These are phyloP conservation scores for Aurelia aurita DNA, from an alignment of 30 jellyfish, hydroid and myxozoan species.

Conservation along the genomic window DNA sequence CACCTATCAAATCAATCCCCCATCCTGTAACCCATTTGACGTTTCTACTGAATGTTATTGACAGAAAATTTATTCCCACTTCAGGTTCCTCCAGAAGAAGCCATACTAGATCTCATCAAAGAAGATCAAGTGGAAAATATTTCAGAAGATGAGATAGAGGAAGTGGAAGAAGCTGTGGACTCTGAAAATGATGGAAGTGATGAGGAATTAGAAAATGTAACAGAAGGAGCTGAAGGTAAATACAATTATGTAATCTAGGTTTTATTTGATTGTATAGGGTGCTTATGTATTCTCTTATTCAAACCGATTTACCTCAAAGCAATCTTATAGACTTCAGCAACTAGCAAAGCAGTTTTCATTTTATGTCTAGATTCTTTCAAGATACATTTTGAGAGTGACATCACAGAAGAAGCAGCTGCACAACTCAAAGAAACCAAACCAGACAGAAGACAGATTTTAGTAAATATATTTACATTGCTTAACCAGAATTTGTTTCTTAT, in stretches of 20 bases:
- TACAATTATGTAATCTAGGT: not conserved
- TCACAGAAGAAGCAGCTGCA: conserved; percentile 58
- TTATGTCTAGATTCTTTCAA: conserved; percentile 67
- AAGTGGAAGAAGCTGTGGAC: not conserved
- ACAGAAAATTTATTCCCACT: no score
- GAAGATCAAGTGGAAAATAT: conserved; percentile 16
- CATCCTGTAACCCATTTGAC: no score
- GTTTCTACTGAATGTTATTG: no score
- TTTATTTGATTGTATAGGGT: no score
- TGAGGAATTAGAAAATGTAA: not conserved
- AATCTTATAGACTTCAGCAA: no score
- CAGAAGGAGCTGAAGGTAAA: not conserved
- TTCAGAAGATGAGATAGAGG: conserved; percentile 6
- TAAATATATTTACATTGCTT: not conserved
- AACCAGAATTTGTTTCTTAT: no score
- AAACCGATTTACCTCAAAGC: no score
- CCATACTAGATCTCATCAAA: not conserved
- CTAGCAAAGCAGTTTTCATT: not conserved
- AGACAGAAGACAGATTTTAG: conserved; percentile 16
- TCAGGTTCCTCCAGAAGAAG: no score
- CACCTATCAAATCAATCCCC: no score
- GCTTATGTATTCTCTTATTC: no score
- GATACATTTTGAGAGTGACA: conserved; percentile 70
- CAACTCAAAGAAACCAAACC: conserved; percentile 16
- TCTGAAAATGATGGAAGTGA: not conserved